Evolutionary conservation across 2,888 invertebrate genomes (phyloP).

Genomic region (Drosophila nr. perissopoda): DNA sequence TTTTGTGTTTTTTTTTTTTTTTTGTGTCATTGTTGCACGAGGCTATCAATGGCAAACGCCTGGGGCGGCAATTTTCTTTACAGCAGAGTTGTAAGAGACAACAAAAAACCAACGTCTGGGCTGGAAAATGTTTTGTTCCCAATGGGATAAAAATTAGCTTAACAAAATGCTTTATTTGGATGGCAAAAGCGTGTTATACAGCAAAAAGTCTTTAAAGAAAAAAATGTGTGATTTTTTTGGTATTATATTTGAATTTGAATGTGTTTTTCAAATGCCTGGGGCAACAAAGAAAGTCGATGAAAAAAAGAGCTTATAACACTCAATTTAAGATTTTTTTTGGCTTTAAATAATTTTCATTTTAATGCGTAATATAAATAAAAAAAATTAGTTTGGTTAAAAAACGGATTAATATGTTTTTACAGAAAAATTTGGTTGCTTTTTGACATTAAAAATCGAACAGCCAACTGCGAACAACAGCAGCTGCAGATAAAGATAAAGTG

Average conservation of each 20-base stretch:
- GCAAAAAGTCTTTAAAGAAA: constrained; percentile 51
- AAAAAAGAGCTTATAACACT: constrained; percentile 77
- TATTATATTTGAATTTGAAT: constrained; percentile 56
- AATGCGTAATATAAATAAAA: constrained; percentile 62
- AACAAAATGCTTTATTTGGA: constrained; percentile 78
- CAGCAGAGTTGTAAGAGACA: constrained; percentile 36
- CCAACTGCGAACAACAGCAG: constrained; percentile 17
- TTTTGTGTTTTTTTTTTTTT: constrained; percentile 60
- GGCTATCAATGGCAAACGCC: constrained; percentile 66
- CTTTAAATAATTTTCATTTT: constrained; percentile 36
- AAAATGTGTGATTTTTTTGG: constrained; percentile 30
- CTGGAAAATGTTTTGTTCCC: constrained; percentile 66
- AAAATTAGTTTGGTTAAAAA: not conserved
- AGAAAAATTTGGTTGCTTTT: too few relatives aligned
- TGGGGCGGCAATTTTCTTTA: constrained; percentile 63
- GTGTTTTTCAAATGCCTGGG: constrained; percentile 42
- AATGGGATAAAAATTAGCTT: constrained; percentile 80
- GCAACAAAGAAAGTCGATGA: constrained; percentile 24
- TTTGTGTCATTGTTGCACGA: constrained; percentile 52
- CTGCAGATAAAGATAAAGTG: not conserved
- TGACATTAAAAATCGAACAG: constrained; percentile 1
- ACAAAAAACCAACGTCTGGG: constrained; percentile 41
- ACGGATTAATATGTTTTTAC: too few relatives aligned
- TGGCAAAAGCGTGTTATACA: constrained; percentile 74
- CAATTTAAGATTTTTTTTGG: constrained; percentile 63